Percentiles rank a stretch among this genome's conserved stretches.
Conservation (phyloP, 2,113 vertebrate genomes). For the Tinamus guttatus region DNA sequence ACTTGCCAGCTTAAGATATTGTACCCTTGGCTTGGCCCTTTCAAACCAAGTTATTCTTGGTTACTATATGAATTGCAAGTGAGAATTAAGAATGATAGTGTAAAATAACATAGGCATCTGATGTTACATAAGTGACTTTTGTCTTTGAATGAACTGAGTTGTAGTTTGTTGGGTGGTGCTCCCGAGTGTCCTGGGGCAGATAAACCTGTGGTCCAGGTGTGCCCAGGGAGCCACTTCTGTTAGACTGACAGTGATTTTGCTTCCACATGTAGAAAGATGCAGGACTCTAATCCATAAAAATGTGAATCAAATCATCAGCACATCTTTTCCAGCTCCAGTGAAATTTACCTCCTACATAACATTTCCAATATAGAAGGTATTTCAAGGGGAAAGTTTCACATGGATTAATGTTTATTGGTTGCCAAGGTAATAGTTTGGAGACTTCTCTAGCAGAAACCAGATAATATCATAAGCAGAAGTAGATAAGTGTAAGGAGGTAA, state of each 20-base stretch:
- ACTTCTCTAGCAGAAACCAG: constrained; percentile 49
- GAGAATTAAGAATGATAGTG: background rate
- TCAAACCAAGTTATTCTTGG: background rate
- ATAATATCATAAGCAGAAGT: constrained; percentile 54
- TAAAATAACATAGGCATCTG: background rate
- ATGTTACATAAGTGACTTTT: background rate
- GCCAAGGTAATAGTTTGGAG: constrained; percentile 70
- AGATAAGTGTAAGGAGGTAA: constrained; percentile 19
- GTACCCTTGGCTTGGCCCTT: background rate
- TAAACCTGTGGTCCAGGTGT: background rate
- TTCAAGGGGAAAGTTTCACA: constrained; percentile 69
- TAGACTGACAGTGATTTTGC: background rate
- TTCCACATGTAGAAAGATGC: background rate
- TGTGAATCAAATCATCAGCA: constrained; percentile 31
- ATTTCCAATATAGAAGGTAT: constrained; percentile 70
- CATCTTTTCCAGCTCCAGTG: constrained; percentile 56
- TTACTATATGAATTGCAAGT: background rate
- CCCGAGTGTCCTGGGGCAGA: background rate
- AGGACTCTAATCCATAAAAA: constrained; percentile 19
- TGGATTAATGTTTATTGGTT: constrained; percentile 72
- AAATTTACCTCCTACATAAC: constrained; percentile 69
- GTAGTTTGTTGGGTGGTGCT: background rate
- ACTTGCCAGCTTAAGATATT: background rate
- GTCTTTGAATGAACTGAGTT: background rate
- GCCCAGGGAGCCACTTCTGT: background rate